A percentile compares a stretch with the other conserved stretches of the same genome.
Evolutionary conservation across 1,140 invertebrate species (phyloP).

Genomic region (Euura saliciscinereae): DNA sequence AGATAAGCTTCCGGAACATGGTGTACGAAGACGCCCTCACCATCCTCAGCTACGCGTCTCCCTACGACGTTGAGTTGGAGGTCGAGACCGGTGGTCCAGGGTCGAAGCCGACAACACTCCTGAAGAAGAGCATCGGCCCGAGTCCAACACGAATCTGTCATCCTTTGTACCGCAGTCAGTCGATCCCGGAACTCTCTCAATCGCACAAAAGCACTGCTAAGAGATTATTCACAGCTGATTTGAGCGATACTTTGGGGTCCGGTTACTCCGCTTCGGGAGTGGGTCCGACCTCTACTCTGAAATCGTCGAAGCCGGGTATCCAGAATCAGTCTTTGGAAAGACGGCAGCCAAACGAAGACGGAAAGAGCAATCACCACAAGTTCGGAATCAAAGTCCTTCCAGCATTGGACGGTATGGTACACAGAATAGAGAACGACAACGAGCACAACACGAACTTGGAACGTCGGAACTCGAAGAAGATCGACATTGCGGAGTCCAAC

Average conservation of each 20-base stretch:
- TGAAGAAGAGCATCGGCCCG: constrained; percentile 57
- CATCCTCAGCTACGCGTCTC: constrained; percentile 90
- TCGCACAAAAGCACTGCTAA: constrained; percentile 54
- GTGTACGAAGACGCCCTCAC: constrained; percentile 89
- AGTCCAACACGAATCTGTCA: constrained; percentile 66
- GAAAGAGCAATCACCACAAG: constrained; percentile 58
- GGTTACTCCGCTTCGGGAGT: constrained; percentile 55
- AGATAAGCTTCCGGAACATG: constrained; percentile 86
- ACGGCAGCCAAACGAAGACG: constrained; percentile 41
- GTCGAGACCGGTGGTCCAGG: constrained; percentile 65
- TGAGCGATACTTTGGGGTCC: constrained; percentile 51
- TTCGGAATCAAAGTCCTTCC: constrained; percentile 73
- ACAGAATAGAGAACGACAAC: constrained; percentile 58
- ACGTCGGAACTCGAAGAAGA: constrained; percentile 50
- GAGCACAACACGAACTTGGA: constrained; percentile 58
- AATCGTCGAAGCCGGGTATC: constrained; percentile 37
- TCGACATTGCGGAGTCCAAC: constrained; percentile 35
- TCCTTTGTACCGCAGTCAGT: constrained; percentile 73
- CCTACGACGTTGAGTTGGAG: constrained; percentile 81
- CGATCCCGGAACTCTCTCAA: constrained; percentile 67
- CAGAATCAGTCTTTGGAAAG: constrained; percentile 45
- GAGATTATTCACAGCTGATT: constrained; percentile 56
- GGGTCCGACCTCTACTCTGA: constrained; percentile 51
- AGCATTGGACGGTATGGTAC: constrained; percentile 50
- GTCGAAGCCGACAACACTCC: constrained; percentile 58